Conservation (phyloP, 2,888 invertebrate genomes). For the Zele albiditarsus region DNA sequence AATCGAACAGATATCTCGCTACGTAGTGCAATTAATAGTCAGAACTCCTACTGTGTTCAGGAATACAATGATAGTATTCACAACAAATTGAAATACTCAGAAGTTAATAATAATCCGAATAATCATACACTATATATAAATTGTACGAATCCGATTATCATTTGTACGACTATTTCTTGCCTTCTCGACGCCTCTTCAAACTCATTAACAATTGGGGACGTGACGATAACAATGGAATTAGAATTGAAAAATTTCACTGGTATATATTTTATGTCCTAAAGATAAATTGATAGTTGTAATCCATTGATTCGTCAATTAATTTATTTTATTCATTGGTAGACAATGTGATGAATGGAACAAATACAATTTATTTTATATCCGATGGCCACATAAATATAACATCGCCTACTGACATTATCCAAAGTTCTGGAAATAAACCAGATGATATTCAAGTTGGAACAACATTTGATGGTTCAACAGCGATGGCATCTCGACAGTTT, state of each 20-base stretch:
- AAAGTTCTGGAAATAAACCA: slow-evolving; percentile 57
- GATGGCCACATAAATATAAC: slow-evolving; percentile 62
- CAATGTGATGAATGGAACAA: slow-evolving; percentile 61
- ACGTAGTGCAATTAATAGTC: background rate
- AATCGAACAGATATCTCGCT: slow-evolving; percentile 44
- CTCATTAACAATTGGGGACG: slow-evolving; percentile 62
- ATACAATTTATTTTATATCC: slow-evolving; percentile 68
- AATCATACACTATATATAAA: slow-evolving; percentile 67
- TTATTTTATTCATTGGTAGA: slow-evolving; percentile 45
- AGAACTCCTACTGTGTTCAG: slow-evolving; percentile 18
- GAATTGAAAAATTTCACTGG: slow-evolving; percentile 64
- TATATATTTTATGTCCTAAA: slow-evolving; percentile 51
- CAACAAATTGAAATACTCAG: slow-evolving; percentile 12
- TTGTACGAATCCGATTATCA: slow-evolving; percentile 63
- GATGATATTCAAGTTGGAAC: slow-evolving; percentile 48
- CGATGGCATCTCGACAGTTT: slow-evolving; percentile 50
- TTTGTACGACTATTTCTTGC: slow-evolving; percentile 68
- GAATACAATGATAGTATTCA: slow-evolving; percentile 42
- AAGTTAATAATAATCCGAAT: background rate
- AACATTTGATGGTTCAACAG: slow-evolving; percentile 61
- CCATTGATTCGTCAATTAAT: background rate
- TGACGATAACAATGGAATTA: slow-evolving; percentile 67
- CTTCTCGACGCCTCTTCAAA: slow-evolving; percentile 65
- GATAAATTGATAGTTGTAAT: slow-evolving; percentile 26
- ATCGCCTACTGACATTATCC: slow-evolving; percentile 57